phyloP scores from a whole-genome alignment of 2,113 vertebrate genomes.

The crab-eating macaque (Macaca fascicularis) region T2T-MFA8v1.1 NC_088375.1:82466001-82466500 shows the following conservation, averaged over 20 bases:
- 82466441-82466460: background rate
- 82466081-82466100: too few species aligned
- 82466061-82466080: too few species aligned
- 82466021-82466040: too few species aligned
- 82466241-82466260: background rate
- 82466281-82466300: background rate
- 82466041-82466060: too few species aligned
- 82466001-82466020: too few species aligned
- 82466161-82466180: too few species aligned
- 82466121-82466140: too few species aligned
- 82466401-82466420: background rate
- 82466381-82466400: background rate
- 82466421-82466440: fast-evolving
- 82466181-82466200: background rate
- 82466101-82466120: too few species aligned
- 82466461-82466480: background rate
- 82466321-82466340: background rate
- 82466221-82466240: background rate
- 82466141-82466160: background rate
- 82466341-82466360: fast-evolving
- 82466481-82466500: background rate
- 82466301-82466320: background rate
- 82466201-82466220: background rate
- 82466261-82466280: background rate
- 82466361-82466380: background rate